These are phyloP conservation scores for Ceraclea dissimilis DNA, from an alignment of 2,888 invertebrate species.

Conservation along the genomic window DNA sequence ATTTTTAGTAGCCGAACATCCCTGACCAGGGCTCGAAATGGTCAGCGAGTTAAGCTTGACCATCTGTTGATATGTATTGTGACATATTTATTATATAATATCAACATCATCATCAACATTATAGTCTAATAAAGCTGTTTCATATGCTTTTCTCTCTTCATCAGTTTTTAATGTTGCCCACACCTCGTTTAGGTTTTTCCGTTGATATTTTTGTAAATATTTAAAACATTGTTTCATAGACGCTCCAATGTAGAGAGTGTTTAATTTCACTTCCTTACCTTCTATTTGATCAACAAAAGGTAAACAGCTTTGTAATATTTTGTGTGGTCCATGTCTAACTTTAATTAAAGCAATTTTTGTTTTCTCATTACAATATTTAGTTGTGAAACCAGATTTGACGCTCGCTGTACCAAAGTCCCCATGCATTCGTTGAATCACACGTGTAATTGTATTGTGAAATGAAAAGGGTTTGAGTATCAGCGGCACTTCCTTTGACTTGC, in stretches of 20 bases:
- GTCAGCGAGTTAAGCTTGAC: no score
- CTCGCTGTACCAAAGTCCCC: slow-evolving; percentile 72
- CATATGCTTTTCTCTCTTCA: slow-evolving; percentile 52
- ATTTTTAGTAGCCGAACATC: no score
- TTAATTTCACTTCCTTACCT: slow-evolving; percentile 51
- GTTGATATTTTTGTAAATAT: slow-evolving; percentile 63
- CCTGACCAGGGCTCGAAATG: no score
- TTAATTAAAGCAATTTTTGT: slow-evolving; percentile 69
- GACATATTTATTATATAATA: not conserved
- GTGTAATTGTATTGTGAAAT: slow-evolving; percentile 50
- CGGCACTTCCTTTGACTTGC: slow-evolving; percentile 42
- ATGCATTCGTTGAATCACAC: slow-evolving; percentile 59
- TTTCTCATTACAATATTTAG: slow-evolving; percentile 71
- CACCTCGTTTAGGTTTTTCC: slow-evolving; percentile 54
- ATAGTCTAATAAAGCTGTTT: slow-evolving; percentile 43
- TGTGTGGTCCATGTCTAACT: slow-evolving; percentile 67
- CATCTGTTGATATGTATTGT: no score
- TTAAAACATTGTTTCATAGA: slow-evolving; percentile 73
- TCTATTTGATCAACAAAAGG: slow-evolving; percentile 64
- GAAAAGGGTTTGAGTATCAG: slow-evolving; percentile 45
- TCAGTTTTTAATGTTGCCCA: slow-evolving; percentile 56
- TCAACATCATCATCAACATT: slow-evolving; percentile 23
- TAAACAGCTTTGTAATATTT: slow-evolving; percentile 58
- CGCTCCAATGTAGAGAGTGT: slow-evolving; percentile 67
- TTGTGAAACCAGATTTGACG: slow-evolving; percentile 61